Base-by-base conservation (phyloP, 2,888 invertebrate genomes). In the Drosophila neonasuta region DNA sequence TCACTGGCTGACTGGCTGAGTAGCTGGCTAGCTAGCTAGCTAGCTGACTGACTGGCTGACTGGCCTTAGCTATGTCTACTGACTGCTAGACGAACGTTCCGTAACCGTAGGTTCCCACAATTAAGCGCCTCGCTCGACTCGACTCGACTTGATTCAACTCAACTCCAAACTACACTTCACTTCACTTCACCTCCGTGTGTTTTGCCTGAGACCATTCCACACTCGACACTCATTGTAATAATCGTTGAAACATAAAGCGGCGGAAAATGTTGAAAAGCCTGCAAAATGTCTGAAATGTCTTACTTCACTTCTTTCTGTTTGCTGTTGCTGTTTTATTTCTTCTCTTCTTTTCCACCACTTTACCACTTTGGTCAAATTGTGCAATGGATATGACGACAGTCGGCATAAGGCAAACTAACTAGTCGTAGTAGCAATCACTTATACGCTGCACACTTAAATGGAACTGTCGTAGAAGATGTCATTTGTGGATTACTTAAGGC, bases 21-120 rank as follows among this genome's bases (percentile, higher is more conserved):
- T 62, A 52, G 64, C 62, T 63, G 45, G 50, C 51, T 69, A 71
- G 83, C 76, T 75, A 71, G 80, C 74, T 70, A 48, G 60, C 57
- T 68, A 64, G 48, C 62, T 71, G 74, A 39, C 48, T 65, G 59
- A 44, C 41, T 70, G 55, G 44, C 60, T 67, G 74, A 59, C 63
- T 74, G 72, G 81, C 72, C 81, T 81, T 77, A 79, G 68, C 60
- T 68, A 68, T 75, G 79, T 81, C 81, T 82, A 68, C 76, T 58
- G 73, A 48, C 64, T 49, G 85, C 85, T 78, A 79, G 81, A 75
- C 79, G 61, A 79, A 58, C 82, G 82, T 81, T 82, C 80, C 82
- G 81, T 82, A 81, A 84, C 81, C 80, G 80, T 80, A 79, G 79
- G 84, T 85, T 81, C 81, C 81, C 81, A 81, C 81, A 85, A 81